Percentiles rank a stretch among this genome's conserved stretches.
phyloP scores from a whole-genome alignment of 2,888 invertebrate species.

The Phortica okadai region DNA sequence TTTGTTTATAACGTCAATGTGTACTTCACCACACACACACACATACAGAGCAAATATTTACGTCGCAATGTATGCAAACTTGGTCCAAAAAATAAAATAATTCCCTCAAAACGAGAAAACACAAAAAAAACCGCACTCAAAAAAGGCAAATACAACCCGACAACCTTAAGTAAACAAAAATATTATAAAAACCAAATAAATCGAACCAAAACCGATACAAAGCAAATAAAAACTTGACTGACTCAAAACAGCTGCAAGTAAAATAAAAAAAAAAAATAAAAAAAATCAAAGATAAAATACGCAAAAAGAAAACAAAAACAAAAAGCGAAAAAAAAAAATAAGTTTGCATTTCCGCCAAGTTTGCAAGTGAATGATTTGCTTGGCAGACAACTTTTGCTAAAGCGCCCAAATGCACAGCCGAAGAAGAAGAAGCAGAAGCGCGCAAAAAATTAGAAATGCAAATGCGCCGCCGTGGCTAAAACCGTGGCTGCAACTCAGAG shows the following conservation, averaged over 20 bases:
- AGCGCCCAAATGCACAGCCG: conserved; percentile 38
- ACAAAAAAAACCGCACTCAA: neutral
- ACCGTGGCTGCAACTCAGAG: conserved; percentile 24
- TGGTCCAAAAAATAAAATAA: conserved; percentile 9
- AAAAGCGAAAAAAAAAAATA: conserved; percentile 42
- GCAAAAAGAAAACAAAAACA: conserved; percentile 46
- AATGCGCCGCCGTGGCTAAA: conserved; percentile 52
- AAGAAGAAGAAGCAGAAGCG: conserved; percentile 15
- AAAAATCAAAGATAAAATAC: conserved; percentile 28
- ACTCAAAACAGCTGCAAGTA: conserved; percentile 22
- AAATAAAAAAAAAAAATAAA: conserved; percentile 50
- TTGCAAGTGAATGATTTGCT: neutral
- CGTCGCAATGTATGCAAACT: neutral
- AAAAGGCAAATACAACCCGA: conserved; percentile 15
- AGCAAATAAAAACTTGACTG: conserved; percentile 24
- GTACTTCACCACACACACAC: neutral
- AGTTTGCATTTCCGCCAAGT: conserved; percentile 29
- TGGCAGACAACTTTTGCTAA: neutral
- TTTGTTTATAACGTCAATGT: neutral
- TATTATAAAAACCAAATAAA: conserved; percentile 22
- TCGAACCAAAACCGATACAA: conserved; percentile 9
- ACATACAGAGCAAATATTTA: conserved; percentile 2
- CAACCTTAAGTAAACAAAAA: conserved; percentile 19
- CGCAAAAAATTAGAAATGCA: conserved; percentile 66
- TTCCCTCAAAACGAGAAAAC: neutral